These are phyloP conservation scores for Tuta absoluta DNA, from an alignment of 2,888 invertebrate species.

Conservation along the genomic window DNA sequence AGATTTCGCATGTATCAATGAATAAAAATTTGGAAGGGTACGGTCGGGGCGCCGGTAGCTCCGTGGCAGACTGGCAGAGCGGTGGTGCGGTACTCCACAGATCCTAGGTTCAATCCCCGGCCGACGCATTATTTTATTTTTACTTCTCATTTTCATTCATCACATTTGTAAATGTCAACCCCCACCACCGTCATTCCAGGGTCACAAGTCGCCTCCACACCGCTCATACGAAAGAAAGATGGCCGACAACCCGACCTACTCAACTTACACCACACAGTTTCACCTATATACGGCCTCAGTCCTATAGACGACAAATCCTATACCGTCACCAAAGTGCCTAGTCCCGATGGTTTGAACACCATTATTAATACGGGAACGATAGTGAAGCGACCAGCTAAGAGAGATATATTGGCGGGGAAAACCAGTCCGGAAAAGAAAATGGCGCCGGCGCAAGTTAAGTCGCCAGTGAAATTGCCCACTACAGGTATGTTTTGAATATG, in stretches of 20 bases:
- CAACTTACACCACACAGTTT: conserved; percentile 66
- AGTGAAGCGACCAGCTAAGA: conserved; percentile 57
- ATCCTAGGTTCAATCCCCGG: too few species aligned
- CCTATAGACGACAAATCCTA: conserved; percentile 63
- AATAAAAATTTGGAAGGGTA: too few species aligned
- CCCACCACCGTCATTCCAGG: conserved; percentile 46
- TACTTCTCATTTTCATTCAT: background rate
- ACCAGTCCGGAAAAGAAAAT: conserved; percentile 59
- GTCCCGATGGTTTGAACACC: conserved; percentile 51
- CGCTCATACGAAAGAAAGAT: conserved; percentile 51
- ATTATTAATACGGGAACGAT: conserved; percentile 67
- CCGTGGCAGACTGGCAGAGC: too few species aligned
- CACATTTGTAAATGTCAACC: background rate
- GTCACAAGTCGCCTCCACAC: conserved; percentile 68
- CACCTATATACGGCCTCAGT: conserved; percentile 72
- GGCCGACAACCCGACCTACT: conserved; percentile 55
- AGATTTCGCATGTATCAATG: too few species aligned
- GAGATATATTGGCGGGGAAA: conserved; percentile 60
- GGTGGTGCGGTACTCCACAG: too few species aligned
- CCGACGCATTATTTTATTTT: too few species aligned
- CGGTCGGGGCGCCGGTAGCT: too few species aligned
- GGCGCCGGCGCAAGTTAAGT: conserved; percentile 40
- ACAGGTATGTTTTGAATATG: conserved; percentile 32
- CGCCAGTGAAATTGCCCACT: conserved; percentile 35
- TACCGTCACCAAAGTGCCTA: conserved; percentile 51